Evolutionary conservation across 1,140 invertebrate genomes (phyloP), one percentile per base, ranked within the genome.

Genomic region (Mactra quadrangularis): DNA sequence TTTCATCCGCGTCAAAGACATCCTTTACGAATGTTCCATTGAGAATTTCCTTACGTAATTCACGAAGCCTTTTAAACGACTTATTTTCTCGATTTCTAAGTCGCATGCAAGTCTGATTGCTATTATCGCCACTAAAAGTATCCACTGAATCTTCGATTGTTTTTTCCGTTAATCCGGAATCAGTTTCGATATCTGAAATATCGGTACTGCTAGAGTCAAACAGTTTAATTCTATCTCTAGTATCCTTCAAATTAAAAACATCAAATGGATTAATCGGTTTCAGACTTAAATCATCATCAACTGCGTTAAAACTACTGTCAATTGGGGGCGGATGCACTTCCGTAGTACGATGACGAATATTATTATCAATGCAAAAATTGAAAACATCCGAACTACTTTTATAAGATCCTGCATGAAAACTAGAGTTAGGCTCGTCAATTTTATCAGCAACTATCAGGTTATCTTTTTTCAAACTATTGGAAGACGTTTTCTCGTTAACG

Each of bases 31-130:
- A 66, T 25, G 41, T 62, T 38, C 76, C 76, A 68, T 66, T 78
- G 15, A 66, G 17, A 53, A 78, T 66, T 17, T 78, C 76, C 35
- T 68, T 64, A 55, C 76, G 66, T 17, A 78, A 25, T 68, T 66
- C 60, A 78, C 64, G 55, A 25, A 78, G 41, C 38, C 57, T 68
- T n/a, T 57, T 78, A 47, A 78, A 78, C 11, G 76, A 78, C 47
- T 78, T 78, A 41, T 78, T 78, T n/a, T 64, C 76, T 25, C 76
- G 35, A 35, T 78, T 78, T 38, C 76, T 78, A 25, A 78, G 38
- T 78, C 59, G 66, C 76, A 78, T 78, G 52, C 76, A 78, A 3
- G 74, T 60, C 22, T 38, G 59, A 27, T 38, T 68, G 17, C 64
- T 41, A 41, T 6, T 7, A 41, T 41, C 38, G 15, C 38, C 6